phyloP scores from a whole-genome alignment of 1,140 invertebrate species.

The Apis florea region DNA sequence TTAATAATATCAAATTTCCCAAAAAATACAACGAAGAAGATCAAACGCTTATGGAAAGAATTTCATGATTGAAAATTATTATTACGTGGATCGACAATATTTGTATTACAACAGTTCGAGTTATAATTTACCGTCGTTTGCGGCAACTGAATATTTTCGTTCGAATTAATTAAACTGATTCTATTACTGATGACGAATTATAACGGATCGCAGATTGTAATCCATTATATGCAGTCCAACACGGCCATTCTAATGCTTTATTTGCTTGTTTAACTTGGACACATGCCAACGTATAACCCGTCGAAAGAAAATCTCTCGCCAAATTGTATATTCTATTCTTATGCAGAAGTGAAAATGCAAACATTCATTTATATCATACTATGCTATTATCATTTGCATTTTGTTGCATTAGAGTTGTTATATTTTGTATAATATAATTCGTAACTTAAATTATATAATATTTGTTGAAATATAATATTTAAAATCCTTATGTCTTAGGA shows the following conservation, averaged over 20 bases:
- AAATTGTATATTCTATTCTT: constrained; percentile 47
- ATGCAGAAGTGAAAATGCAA: constrained; percentile 47
- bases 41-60: neutral
- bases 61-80: neutral
- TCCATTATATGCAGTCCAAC: constrained; percentile 35
- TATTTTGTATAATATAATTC: neutral
- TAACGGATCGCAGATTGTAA: constrained; percentile 44
- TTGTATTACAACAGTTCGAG: neutral
- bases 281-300: constrained; percentile 29
- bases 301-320: constrained; percentile 39
- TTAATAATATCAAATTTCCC: constrained; percentile 1
- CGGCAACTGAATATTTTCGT: neutral
- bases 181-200: constrained; percentile 28
- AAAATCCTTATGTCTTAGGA: neutral
- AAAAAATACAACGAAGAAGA: neutral
- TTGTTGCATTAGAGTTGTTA: neutral
- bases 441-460: neutral
- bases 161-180: constrained; percentile 18
- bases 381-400: neutral
- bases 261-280: constrained; percentile 45
- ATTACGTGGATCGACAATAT: neutral
- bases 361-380: constrained; percentile 23
- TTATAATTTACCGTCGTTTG: neutral
- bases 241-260: constrained; percentile 48
- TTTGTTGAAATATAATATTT: neutral